Conservation (phyloP, 2,113 vertebrate genomes). For the Chloropsis hardwickii region DNA sequence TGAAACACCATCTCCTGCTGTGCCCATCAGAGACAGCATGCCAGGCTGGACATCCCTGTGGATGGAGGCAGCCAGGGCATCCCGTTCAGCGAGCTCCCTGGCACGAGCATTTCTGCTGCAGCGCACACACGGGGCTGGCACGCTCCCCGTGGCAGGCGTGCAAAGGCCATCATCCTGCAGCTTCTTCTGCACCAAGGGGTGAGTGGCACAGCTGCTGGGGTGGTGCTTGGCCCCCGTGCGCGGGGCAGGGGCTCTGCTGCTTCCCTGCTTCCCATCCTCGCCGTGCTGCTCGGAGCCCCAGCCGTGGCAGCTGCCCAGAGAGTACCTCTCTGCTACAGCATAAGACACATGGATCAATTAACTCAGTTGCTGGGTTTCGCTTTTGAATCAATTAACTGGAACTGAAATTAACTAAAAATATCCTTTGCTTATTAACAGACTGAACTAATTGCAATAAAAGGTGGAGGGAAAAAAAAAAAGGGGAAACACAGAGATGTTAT, state of each 20-base stretch:
- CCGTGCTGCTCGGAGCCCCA: background rate
- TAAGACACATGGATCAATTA: conserved; percentile 67
- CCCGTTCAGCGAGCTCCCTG: rapidly evolving
- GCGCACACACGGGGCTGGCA: rapidly evolving
- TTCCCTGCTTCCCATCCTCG: background rate
- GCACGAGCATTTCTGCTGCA: background rate
- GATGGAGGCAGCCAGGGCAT: background rate
- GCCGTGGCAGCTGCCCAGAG: conserved; percentile 26
- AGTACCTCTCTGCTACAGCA: background rate
- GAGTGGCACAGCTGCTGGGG: background rate
- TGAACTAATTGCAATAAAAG: conserved; percentile 59
- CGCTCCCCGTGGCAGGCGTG: rapidly evolving
- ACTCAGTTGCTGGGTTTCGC: conserved; percentile 63
- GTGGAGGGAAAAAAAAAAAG: background rate
- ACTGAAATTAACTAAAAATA: conserved; percentile 71
- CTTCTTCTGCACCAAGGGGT: background rate
- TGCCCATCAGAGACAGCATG: rapidly evolving
- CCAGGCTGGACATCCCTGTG: background rate
- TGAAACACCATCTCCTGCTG: background rate
- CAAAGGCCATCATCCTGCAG: background rate
- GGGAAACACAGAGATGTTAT: background rate
- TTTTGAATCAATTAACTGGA: conserved; percentile 64
- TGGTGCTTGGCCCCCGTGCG: background rate
- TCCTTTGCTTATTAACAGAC: conserved; percentile 68
- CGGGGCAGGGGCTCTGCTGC: background rate